Base-by-base conservation (phyloP, 2,888 invertebrate species). In the Helleia helle region DNA sequence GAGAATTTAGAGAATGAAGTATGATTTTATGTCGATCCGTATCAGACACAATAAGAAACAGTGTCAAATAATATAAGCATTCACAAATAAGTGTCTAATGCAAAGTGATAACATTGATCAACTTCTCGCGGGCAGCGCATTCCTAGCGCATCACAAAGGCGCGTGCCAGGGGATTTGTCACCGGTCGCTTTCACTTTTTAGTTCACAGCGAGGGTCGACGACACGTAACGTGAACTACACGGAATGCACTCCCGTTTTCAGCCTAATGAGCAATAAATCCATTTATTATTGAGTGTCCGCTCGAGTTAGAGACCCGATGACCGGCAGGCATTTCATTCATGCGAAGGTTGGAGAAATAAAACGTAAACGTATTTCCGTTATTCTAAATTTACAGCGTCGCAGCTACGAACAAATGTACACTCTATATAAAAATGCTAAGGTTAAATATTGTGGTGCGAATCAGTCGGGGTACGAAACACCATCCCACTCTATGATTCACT, bases 241-340 rank as follows among this genome's bases (percentile, higher is more conserved):
- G 55, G 74, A 51, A 51, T 50, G 51, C 49, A 43, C 52, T 50
- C 46, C 44, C 44, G 49, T 49, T 51, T 50, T 46, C 54, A 52
- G 56, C 61, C 62, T 73, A 71, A 77, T 73, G 71, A 66, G 65
- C 68, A 54, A 71, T 71, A 71, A 71, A 70, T 71, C 63, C 60
- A 67, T 66, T 64, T 51, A 57, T 59, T 71, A 70, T 68, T 62
- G 63, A 63, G 56, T 63, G 65, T 62, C 60, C 56, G 55, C 58
- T 62, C 55, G 56, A 62, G 59, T 62, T 63, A 60, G 56, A 56
- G 49, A 46, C 41, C 47, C 52, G 60, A 67, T 69, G 74, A 71
- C 69, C 68, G 62, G 46, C 42, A 56, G 70, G 71, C 62, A 66
- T 74, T 64, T 61, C 79, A 77, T 80, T 83, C 80, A 77, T 69